Evolutionary conservation across 2,797 vertebrate genomes (phyloP), one percentile per base, ranked within the genome.

Genomic region (Galago senegalensis): DNA sequence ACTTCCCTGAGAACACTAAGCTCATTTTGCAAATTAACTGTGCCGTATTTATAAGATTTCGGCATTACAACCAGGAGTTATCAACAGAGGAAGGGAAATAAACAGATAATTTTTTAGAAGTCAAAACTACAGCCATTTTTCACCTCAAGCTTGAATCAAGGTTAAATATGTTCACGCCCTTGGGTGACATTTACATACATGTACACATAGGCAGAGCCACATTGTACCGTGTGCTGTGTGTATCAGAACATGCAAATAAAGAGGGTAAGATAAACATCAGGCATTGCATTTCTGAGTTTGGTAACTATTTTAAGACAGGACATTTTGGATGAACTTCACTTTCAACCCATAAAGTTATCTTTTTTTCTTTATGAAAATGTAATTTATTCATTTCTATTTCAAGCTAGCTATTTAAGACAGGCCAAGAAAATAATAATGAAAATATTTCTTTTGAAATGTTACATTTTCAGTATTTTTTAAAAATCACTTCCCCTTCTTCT

Each of bases 11-110:
- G 97, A 98, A 98, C 98, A 98, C 96, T 97, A 93, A 98, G 93
- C 90, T 97, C 95, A 97, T 98, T 98, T 98, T 98, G 90, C 89
- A 76, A 95, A 97, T 87, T 94, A 97, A 96, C 97, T 97, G 93
- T 73, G 91, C 95, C n/a, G 34, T 91, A 97, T 94, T 98, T 98
- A 80, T 98, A 92, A 16, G 53, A 98, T 95, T 98, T 97, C 80
- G 96, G 96, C 94, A 77, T 91, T 97, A 97, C 27, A 65, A 97
- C 97, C 40, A 91, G 95, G 81, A 95, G 92, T 94, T 97, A 98
- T 94, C 85, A 82, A 20, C 34, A 95, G 75, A 95, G 91, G 97
- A 98, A 98, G 93, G 96, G 81, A 98, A 98, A 98, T 96, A 96
- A 96, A 29, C 87, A 96, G 88, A 87, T 70, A 82, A 58, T 94